Conservation (phyloP, 92 coral and sea anemone genomes). For the Heliopora coerulea region DNA sequence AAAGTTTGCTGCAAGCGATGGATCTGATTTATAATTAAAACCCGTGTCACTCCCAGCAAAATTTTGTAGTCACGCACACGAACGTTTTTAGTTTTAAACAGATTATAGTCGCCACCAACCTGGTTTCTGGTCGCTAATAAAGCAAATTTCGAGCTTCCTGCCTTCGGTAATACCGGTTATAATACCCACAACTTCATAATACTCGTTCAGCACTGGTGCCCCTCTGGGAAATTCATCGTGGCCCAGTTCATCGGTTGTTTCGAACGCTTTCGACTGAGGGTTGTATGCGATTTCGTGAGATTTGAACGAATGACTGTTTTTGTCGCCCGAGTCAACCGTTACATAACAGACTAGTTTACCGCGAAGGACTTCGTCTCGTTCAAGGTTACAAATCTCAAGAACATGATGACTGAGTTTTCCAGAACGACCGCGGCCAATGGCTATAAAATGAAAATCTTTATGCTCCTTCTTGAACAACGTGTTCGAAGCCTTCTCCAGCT, state of each 20-base stretch:
- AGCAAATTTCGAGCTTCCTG: conserved; percentile 24
- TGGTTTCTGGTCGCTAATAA: conserved; percentile 21
- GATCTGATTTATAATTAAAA: not conserved
- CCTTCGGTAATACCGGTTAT: conserved; percentile 20
- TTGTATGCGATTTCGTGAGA: conserved; percentile 28
- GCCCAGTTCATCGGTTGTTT: conserved; percentile 19
- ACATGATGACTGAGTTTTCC: conserved; percentile 36
- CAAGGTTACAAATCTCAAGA: not conserved
- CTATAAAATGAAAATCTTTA: conserved; percentile 38
- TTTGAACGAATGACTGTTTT: conserved; percentile 17
- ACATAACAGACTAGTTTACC: conserved; percentile 26
- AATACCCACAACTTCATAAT: conserved; percentile 27
- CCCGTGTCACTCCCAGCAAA: no score
- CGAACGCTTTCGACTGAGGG: conserved; percentile 16
- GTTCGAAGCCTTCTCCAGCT: conserved; percentile 39
- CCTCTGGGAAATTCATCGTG: conserved; percentile 28
- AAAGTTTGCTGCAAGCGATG: not conserved
- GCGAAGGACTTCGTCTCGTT: conserved; percentile 9
- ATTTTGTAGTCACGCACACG: not conserved
- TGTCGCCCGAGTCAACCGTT: conserved; percentile 11
- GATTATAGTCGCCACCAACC: conserved; percentile 17
- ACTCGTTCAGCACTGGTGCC: conserved; percentile 31
- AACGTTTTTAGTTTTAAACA: no score
- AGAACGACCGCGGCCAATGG: conserved; percentile 30
- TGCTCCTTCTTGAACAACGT: conserved; percentile 30